phyloP scores from a whole-genome alignment of 2,113 vertebrate genomes.

The Catharus bicknelli region DNA sequence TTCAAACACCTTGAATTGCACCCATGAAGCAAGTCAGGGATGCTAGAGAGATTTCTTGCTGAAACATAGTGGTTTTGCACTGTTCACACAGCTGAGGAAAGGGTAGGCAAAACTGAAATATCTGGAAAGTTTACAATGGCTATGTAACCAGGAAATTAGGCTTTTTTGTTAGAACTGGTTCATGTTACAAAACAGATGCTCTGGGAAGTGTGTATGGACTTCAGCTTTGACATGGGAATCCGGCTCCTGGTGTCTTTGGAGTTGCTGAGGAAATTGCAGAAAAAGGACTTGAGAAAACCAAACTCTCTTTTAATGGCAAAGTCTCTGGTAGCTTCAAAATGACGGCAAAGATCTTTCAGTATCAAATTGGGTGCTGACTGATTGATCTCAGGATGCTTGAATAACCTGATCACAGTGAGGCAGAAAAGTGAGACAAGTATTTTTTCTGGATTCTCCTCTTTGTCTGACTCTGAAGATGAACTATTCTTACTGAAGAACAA shows the following conservation, averaged over 20 bases:
- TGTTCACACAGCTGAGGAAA: background rate
- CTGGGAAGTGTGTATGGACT: background rate
- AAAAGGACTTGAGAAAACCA: background rate
- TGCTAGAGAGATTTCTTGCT: background rate
- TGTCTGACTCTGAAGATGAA: background rate
- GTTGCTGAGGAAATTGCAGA: background rate
- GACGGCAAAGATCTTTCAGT: background rate
- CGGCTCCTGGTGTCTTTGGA: background rate
- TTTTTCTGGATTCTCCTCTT: background rate
- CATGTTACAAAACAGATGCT: background rate
- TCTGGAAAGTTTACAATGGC: background rate
- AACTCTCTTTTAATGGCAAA: background rate
- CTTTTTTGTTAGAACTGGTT: background rate
- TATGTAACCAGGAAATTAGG: background rate
- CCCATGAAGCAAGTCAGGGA: background rate
- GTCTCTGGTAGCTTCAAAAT: background rate
- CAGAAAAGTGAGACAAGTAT: background rate
- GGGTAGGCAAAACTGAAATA: background rate
- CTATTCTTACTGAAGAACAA: background rate
- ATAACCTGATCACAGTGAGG: background rate
- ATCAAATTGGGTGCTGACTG: background rate
- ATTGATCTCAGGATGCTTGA: background rate
- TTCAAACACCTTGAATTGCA: background rate
- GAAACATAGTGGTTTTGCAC: background rate
- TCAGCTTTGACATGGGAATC: background rate